Base-by-base conservation (phyloP, 2,113 vertebrate species). In the Acinonyx jubatus region DNA sequence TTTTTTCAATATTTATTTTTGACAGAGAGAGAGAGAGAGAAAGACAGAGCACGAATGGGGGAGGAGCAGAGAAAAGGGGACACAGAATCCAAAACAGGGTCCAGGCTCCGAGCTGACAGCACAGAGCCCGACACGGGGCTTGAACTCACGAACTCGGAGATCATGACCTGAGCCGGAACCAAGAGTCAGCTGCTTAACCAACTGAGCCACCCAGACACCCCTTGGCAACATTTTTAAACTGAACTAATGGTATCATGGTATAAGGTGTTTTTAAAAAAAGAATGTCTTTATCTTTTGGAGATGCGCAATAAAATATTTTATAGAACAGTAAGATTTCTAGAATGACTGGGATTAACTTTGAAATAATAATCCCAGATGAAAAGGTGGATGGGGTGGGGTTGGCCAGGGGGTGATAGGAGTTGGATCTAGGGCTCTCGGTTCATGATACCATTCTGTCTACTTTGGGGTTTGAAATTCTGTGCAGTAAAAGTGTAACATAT, bases 291-390 rank as follows among this genome's bases (percentile, higher is more conserved):
- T 52, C 38, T 91, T 96, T 91, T 69, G 68, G 38, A 45, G 23
- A 91, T 14, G 48, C 38, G 50, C 31, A 87, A 66, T 52, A 81
- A 95, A 90, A 74, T 66, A 76, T n/a, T 90, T 90, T 90, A 81
- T 23, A 71, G 57, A 41, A 61, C 25, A 23, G 33, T 63, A 92
- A 55, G 45, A 29, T 66, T 71, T 48, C 45, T 48, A 61, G 38
- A 36, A 61, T 18, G 41, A 74, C 45, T 55, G 21, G 23, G 14
- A 25, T 63, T 78, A 45, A 23, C n/a, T 87, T 83, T n/a, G 36
- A 41, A 41, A 41, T 69, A 68, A 83, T 57, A 88, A 87, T n/a
- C 27, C 74, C 76, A 68, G 52, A 33, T 14, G 25, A 29, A 12
- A 7, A 91, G 55, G 25, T 15, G 25, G 29, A 27, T 27, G 38